Percentiles rank a stretch among this genome's conserved stretches.
These are phyloP conservation scores for Chesias legatella DNA, from an alignment of 2,888 invertebrate genomes.

Conservation along the genomic window DNA sequence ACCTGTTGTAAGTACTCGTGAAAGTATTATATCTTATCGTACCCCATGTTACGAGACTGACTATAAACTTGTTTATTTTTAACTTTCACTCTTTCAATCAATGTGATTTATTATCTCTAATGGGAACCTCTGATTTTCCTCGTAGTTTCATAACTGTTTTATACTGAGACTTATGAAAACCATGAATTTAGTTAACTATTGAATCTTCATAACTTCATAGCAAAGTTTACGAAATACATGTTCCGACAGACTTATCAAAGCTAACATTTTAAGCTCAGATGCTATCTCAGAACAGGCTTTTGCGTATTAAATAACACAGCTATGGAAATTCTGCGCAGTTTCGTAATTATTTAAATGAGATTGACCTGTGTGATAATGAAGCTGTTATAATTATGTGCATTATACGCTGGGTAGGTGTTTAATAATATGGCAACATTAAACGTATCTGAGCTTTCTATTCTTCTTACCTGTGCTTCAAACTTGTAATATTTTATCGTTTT, in stretches of 20 bases:
- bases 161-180: not conserved
- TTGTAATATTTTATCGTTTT: too few relatives aligned
- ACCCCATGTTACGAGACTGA: conserved; percentile 16
- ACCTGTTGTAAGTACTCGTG: too few relatives aligned
- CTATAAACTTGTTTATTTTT: conserved; percentile 30
- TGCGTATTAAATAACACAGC: conserved; percentile 20
- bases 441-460: conserved; percentile 7
- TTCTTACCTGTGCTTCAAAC: conserved; percentile 9
- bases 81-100: conserved; percentile 47
- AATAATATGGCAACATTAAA: conserved; percentile 6
- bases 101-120: conserved; percentile 37
- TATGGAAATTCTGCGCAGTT: conserved; percentile 12
- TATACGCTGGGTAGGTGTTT: conserved; percentile 16
- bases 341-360: conserved; percentile 24
- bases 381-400: conserved; percentile 19
- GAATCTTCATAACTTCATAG: too few relatives aligned
- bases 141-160: conserved; percentile 28
- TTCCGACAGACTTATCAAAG: too few relatives aligned
- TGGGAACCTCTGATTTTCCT: conserved; percentile 29
- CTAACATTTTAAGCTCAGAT: conserved; percentile 5
- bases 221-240: too few relatives aligned
- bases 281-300: conserved; percentile 16
- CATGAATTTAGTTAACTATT: conserved; percentile 10
- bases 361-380: conserved; percentile 21
- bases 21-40: conserved; percentile 12